phyloP scores from a whole-genome alignment of 2,113 vertebrate species.

The Salminus brasiliensis region DNA sequence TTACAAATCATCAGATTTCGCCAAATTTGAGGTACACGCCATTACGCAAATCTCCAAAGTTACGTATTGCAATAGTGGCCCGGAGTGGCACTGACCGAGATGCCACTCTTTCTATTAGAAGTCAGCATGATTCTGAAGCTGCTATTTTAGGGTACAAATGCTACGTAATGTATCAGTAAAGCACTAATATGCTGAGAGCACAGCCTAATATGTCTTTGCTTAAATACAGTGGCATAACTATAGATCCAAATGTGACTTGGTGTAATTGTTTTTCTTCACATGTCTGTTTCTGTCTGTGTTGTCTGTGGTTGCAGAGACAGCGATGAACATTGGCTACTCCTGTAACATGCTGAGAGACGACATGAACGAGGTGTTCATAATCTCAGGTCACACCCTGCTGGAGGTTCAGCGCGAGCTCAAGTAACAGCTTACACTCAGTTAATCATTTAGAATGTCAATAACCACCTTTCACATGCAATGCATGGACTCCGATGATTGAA shows the following conservation, averaged over 20 bases:
- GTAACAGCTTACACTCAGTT: constrained; percentile 57
- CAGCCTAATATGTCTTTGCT: no score
- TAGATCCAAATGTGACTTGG: neutral
- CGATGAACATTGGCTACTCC: constrained; percentile 84
- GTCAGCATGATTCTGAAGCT: no score
- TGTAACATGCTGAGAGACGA: constrained; percentile 83
- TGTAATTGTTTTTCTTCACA: neutral
- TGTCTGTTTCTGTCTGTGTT: neutral
- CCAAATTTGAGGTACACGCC: no score
- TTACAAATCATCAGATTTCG: no score
- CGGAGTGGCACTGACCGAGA: no score
- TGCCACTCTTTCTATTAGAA: no score
- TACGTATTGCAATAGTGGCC: no score
- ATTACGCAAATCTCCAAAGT: no score
- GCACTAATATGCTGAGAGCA: no score
- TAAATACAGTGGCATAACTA: neutral
- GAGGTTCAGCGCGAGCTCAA: constrained; percentile 81
- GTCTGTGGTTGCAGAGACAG: constrained; percentile 77
- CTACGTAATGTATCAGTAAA: no score
- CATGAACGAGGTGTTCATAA: constrained; percentile 82
- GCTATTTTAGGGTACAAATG: no score
- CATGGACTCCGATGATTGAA: neutral
- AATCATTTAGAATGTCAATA: neutral
- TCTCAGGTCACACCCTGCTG: constrained; percentile 71
- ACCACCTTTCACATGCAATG: constrained; percentile 3